Percentiles rank a stretch among this genome's conserved stretches.
Evolutionary conservation across 2,888 invertebrate species (phyloP).

Genomic region (Tenthredo scrophulariae): DNA sequence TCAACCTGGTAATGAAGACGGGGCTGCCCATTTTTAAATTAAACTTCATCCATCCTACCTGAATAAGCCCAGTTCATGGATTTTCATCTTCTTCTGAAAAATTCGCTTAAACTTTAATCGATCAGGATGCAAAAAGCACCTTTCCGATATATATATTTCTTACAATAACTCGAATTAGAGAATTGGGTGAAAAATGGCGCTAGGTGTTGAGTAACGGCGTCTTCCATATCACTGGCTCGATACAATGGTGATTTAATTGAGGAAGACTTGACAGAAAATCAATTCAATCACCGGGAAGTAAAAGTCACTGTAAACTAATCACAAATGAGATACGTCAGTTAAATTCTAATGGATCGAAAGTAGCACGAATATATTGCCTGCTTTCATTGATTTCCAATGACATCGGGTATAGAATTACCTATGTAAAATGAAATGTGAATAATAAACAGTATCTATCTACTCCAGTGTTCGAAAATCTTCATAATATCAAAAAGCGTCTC

Average conservation of each 20-base stretch:
- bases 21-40: background rate
- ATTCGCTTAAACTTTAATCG: background rate
- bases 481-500: too few species aligned
- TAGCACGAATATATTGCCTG: background rate
- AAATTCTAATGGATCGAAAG: background rate
- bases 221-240: background rate
- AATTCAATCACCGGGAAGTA: background rate
- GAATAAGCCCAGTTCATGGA: background rate
- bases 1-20: background rate
- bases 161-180: too few species aligned
- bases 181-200: too few species aligned
- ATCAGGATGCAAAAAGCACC: background rate
- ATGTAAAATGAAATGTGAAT: too few species aligned
- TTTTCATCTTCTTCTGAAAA: background rate
- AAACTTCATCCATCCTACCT: background rate
- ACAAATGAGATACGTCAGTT: background rate
- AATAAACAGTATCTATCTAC: too few species aligned
- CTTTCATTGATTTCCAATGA: background rate
- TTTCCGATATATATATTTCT: too few species aligned
- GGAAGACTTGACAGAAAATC: background rate
- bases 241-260: background rate
- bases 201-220: too few species aligned
- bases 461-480: too few species aligned
- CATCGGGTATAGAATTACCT: background rate
- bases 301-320: background rate